Conservation (phyloP, 2,113 vertebrate species). For the Rutilus rutilus region DNA sequence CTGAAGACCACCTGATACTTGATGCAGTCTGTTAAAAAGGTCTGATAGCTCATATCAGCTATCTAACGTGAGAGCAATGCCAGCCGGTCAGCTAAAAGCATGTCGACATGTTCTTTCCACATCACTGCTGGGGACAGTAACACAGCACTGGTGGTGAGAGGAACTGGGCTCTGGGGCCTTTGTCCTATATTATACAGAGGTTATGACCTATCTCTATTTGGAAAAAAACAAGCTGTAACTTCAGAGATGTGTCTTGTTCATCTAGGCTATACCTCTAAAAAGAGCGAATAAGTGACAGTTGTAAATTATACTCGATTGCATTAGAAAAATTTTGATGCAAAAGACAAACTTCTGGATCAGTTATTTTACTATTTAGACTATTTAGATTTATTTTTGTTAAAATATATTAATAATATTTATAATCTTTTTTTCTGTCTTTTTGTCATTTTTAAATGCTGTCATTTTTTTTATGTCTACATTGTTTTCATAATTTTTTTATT, state of each 20-base stretch:
- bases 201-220: conserved; percentile 36
- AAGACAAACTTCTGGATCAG: neutral
- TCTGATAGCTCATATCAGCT: conserved; percentile 58
- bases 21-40: conserved; percentile 46
- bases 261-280: neutral
- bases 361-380: too few species aligned
- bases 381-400: too few species aligned
- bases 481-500: too few species aligned
- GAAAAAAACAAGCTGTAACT: conserved; percentile 1
- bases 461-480: too few species aligned
- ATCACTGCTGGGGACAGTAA: conserved; percentile 42
- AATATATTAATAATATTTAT: too few species aligned
- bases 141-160: neutral
- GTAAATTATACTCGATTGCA: neutral
- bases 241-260: neutral
- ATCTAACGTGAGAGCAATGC: conserved; percentile 31
- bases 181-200: conserved; percentile 26
- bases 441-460: too few species aligned
- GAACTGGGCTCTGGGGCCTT: conserved; percentile 4
- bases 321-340: neutral
- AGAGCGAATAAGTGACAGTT: neutral
- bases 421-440: too few species aligned
- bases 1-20: conserved; percentile 63
- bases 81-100: conserved; percentile 30
- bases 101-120: conserved; percentile 59